These are phyloP conservation scores for Zoanthus sansibaricus DNA, from an alignment of 92 coral and sea anemone genomes.

Conservation along the genomic window DNA sequence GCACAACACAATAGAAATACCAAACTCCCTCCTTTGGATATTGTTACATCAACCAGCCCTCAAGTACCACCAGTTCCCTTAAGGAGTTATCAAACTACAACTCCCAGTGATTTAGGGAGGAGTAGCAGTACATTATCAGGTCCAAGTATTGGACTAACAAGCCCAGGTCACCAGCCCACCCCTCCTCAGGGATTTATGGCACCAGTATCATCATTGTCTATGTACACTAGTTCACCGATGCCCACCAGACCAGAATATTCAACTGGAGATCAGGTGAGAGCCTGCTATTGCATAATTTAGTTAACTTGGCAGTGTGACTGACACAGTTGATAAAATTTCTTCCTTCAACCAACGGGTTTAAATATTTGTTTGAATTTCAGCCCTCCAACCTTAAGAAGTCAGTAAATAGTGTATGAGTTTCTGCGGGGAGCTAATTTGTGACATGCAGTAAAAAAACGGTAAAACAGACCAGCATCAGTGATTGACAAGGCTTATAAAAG, in stretches of 20 bases:
- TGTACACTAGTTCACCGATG: background rate
- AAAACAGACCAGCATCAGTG: too few relatives aligned
- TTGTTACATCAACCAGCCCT: background rate
- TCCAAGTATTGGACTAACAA: background rate
- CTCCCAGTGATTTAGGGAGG: background rate
- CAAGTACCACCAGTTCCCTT: conserved; percentile 62
- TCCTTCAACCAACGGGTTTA: too few relatives aligned
- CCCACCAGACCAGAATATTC: conserved; percentile 4
- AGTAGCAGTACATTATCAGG: background rate
- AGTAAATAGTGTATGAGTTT: too few relatives aligned
- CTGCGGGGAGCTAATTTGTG: too few relatives aligned
- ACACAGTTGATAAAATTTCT: too few relatives aligned
- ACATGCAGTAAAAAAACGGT: too few relatives aligned
- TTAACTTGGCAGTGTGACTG: too few relatives aligned
- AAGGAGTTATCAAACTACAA: conserved; percentile 19
- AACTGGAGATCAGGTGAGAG: background rate
- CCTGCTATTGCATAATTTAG: too few relatives aligned
- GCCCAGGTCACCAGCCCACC: conserved; percentile 4
- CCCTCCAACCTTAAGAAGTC: too few relatives aligned
- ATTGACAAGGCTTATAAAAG: too few relatives aligned
- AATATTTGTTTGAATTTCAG: too few relatives aligned
- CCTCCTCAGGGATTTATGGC: conserved; percentile 3
- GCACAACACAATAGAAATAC: conserved; percentile 13
- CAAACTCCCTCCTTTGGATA: conserved; percentile 28
- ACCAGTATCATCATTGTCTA: background rate